Percentiles rank a stretch among this genome's conserved stretches.
Evolutionary conservation across 2,113 vertebrate genomes (phyloP).

Genomic region (Spea bombifrons): DNA sequence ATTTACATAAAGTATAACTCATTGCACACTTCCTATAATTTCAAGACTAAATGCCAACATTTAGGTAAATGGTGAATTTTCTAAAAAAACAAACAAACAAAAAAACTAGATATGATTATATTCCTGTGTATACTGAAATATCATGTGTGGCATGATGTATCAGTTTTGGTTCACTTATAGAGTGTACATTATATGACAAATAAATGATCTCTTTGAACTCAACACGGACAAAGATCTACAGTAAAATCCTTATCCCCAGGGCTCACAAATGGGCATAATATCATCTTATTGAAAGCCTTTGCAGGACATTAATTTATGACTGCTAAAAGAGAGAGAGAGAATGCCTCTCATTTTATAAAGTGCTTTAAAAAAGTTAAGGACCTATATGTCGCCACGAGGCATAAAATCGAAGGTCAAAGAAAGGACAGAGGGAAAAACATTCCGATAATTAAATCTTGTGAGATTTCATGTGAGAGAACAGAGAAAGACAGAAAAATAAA

Average conservation of each 20-base stretch:
- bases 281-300: conserved; percentile 44
- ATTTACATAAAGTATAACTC: no score
- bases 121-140: not conserved
- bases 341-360: conserved; percentile 43
- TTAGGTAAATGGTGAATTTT: no score
- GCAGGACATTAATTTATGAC: conserved; percentile 45
- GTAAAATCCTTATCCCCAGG: conserved; percentile 28
- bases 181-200: conserved; percentile 34
- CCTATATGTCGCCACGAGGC: conserved; percentile 38
- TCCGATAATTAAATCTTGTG: conserved; percentile 41
- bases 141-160: not conserved
- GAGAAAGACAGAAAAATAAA: conserved; percentile 10
- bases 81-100: no score
- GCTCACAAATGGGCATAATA: conserved; percentile 40
- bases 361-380: conserved; percentile 41
- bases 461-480: conserved; percentile 21
- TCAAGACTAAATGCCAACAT: no score
- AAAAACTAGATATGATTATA: not conserved
- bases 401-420: conserved; percentile 46
- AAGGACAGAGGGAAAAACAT: conserved; percentile 35
- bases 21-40: no score
- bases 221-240: conserved; percentile 33
- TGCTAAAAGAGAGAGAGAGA: conserved; percentile 37
- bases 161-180: conserved; percentile 38
- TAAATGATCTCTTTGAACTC: conserved; percentile 46